Evolutionary conservation across 2,113 vertebrate genomes (phyloP), one percentile per base, ranked within the genome.

Genomic region (Sylvia atricapilla): DNA sequence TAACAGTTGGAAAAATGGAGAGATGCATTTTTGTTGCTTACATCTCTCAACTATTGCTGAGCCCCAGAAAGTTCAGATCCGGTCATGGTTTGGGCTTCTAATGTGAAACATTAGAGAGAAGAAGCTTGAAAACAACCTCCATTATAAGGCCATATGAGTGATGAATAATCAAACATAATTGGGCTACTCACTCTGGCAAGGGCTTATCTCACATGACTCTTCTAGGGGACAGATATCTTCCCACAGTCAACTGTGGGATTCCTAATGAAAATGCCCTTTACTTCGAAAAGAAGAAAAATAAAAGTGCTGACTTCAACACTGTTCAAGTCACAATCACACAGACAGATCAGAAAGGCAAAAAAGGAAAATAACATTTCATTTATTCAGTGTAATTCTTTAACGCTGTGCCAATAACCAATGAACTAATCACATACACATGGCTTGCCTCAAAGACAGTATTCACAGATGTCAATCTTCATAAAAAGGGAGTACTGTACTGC

Each of bases 231-330:
- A 94, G 84, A 56, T 72, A 81, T 50, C 66, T 95, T 92, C 94
- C 89, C 84, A 89, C 66, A 91, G 81, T 69, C 33, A 79, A 8
- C 67, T 62, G 74, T 87, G 84, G 78, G 74, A 91, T 69, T 72
- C 69, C 23, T 76, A 84, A 87, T 7, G n/a, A 95, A 90, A 91
- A 79, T 76, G 63, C 43, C 37, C 39, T 84, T 96, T 52, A 49
- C 63, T 82, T 58, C 4, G 53, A 89, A 91, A 91, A 74, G 73
- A 89, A 84, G 87, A 91, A 87, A 95, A 95, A 91, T 46, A 55
- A 53, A 93, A 95, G 59, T 76, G 84, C 81, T 91, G 89, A 92
- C 66, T 87, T 94, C 69, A 91, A 86, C 39, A 66, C 14, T 58
- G 78, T 85, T 85, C 73, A 82, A 93, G 55, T 68, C 16, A 7